Conservation (phyloP, 2,888 invertebrate genomes). For the Melikaiella ostensackeni region DNA sequence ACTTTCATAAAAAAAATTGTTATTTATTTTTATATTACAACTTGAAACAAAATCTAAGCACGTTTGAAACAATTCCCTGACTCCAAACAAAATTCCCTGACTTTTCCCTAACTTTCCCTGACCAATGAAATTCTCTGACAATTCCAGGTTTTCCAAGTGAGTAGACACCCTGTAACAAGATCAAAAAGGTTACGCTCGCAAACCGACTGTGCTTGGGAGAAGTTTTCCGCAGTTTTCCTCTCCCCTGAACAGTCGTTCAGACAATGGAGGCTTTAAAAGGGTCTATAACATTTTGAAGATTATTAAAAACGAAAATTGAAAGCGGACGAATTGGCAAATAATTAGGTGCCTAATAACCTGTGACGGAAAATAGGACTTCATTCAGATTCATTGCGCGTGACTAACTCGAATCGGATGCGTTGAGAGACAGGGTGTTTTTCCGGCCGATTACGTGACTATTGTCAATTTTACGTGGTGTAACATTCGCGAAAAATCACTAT, state of each 20-base stretch:
- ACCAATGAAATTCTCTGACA: too few relatives aligned
- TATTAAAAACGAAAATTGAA: neutral
- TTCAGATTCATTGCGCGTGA: slow-evolving; percentile 1
- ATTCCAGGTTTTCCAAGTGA: too few relatives aligned
- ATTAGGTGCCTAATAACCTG: neutral
- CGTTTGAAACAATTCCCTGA: too few relatives aligned
- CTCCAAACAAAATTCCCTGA: too few relatives aligned
- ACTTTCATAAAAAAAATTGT: too few relatives aligned
- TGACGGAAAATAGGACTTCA: neutral
- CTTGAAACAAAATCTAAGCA: too few relatives aligned
- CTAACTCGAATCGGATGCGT: slow-evolving; percentile 25
- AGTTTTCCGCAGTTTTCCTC: neutral
- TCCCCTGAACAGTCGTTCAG: neutral
- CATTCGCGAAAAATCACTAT: slow-evolving; percentile 46
- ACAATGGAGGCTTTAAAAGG: neutral
- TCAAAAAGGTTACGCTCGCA: too few relatives aligned
- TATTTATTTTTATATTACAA: too few relatives aligned
- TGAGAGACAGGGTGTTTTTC: slow-evolving; percentile 52
- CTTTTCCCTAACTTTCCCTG: too few relatives aligned
- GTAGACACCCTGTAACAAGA: too few relatives aligned
- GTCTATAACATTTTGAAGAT: neutral
- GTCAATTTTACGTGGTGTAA: slow-evolving; percentile 50
- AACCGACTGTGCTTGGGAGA: neutral
- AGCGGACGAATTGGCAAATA: neutral
- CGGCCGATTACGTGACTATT: slow-evolving; percentile 51